Base-by-base conservation (phyloP, 2,797 vertebrate species). In the Sebastolobus altivelis region DNA sequence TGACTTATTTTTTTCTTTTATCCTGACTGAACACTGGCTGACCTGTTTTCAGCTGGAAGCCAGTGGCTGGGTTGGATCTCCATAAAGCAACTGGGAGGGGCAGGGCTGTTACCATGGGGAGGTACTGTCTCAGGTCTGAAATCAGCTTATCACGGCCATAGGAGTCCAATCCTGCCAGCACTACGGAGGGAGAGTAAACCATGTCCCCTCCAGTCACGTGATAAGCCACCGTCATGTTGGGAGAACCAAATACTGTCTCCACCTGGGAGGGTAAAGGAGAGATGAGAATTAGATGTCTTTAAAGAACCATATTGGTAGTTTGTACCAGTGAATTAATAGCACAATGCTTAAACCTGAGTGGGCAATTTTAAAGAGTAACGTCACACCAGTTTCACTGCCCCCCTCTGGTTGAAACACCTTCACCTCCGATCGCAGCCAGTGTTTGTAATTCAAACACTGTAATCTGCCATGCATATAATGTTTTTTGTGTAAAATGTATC, bases 21-120 rank as follows among this genome's bases (percentile, higher is more conserved):
- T 79, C 73, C 77, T 68, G 33, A 55, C 27, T 87, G 69, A 82
- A 63, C 71, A 77, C 38, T 11, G 9, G 37, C 97, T 97, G 95
- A 97, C 98, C 98, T 94, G 98, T 99, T 95, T 97, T 98, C 82
- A 99, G 94, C 94, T 97, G 97, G 92, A 96, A 96, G 89, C 95
- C 96, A 52, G 95, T 91, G 0, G 96, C 96, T 0, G 98, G 97
- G 82, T 89, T 94, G 60, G 96, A 82, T 75, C 94, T 95, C 98
- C 98, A 99, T 0, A 95, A 95, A 62, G 96, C 91, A 67, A 97
- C 96, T 72, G 97, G 95, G 16, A 97, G 89, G 2, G 94, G 97
- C 91, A 99, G 92, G 0, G 97, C 97, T 85, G 98, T 99, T 33
- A 99, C 94, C 85, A 95, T 95, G 12, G 97, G 96, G 67, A 98